Percentiles rank a stretch among this genome's conserved stretches.
These are phyloP conservation scores for Cataglyphis rosenhaueri DNA, from an alignment of 2,888 invertebrate genomes.

Conservation along the genomic window DNA sequence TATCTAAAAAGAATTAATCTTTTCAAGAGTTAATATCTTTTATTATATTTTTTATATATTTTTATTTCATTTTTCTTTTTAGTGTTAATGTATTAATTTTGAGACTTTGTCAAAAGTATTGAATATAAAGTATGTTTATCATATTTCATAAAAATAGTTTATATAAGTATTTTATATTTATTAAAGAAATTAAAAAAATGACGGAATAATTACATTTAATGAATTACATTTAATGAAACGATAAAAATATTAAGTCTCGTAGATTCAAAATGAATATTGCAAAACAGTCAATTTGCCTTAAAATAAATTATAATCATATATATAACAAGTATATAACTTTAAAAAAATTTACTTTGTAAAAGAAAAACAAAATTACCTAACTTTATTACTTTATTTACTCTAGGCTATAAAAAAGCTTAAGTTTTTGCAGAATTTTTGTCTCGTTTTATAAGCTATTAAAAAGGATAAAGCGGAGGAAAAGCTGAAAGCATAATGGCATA, in stretches of 20 bases:
- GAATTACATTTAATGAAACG: background rate
- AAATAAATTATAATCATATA: background rate
- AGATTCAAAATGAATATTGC: background rate
- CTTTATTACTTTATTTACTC: constrained; percentile 19
- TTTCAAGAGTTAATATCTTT: background rate
- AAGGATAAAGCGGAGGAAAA: constrained; percentile 35
- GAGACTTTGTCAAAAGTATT: background rate
- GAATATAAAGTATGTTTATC: background rate
- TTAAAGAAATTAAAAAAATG: background rate
- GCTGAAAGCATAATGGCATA: constrained; percentile 43
- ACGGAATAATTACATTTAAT: background rate
- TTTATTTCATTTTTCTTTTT: background rate
- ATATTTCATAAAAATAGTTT: background rate
- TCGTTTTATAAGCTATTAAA: constrained; percentile 26
- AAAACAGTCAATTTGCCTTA: background rate
- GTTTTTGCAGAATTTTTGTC: constrained; percentile 35
- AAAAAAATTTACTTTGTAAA: background rate
- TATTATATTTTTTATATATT: background rate
- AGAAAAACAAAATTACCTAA: background rate
- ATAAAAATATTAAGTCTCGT: background rate
- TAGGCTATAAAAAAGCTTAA: constrained; percentile 25
- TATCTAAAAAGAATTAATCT: background rate
- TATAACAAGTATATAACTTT: background rate
- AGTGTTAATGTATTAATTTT: background rate
- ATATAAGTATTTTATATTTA: background rate